Conservation (phyloP, 2,888 invertebrate species). For the Pilophorus perplexus region DNA sequence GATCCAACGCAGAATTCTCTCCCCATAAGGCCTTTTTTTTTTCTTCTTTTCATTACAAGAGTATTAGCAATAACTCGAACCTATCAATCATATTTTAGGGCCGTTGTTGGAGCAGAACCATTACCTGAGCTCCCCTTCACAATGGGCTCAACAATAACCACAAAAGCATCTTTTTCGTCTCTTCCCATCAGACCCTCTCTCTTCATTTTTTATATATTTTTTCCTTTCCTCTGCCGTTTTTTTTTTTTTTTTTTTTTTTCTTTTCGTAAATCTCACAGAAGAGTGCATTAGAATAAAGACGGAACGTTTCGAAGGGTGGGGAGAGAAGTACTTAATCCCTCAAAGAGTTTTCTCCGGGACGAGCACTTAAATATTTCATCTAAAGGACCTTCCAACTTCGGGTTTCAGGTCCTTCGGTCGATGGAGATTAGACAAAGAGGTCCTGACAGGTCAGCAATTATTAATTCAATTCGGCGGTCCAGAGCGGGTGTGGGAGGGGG, state of each 20-base stretch:
- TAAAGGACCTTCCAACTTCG: conserved; percentile 18
- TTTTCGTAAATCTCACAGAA: conserved; percentile 24
- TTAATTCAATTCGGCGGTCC: conserved; percentile 34
- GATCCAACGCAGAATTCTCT: no score
- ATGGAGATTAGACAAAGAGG: conserved; percentile 24
- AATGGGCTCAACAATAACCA: conserved; percentile 34
- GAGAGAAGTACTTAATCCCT: conserved; percentile 21
- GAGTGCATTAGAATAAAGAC: conserved; percentile 33
- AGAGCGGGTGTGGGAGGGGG: no score
- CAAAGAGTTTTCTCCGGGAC: conserved; percentile 27
- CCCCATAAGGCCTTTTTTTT: no score
- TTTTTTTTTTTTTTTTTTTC: background rate
- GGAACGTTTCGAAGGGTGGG: background rate
- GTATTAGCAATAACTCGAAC: conserved; percentile 28
- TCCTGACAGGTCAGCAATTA: conserved; percentile 27
- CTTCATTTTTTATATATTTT: conserved; percentile 21
- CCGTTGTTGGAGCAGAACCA: conserved; percentile 15
- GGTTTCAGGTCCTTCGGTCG: conserved; percentile 17
- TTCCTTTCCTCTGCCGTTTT: background rate
- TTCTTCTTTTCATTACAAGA: conserved; percentile 17
- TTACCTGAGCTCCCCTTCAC: conserved; percentile 20
- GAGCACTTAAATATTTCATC: conserved; percentile 36
- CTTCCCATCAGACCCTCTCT: no score
- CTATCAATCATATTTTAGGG: conserved; percentile 26
- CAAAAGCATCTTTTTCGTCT: conserved; percentile 31